These are phyloP conservation scores for Allygus modestus DNA, from an alignment of 2,888 invertebrate genomes.

Conservation along the genomic window DNA sequence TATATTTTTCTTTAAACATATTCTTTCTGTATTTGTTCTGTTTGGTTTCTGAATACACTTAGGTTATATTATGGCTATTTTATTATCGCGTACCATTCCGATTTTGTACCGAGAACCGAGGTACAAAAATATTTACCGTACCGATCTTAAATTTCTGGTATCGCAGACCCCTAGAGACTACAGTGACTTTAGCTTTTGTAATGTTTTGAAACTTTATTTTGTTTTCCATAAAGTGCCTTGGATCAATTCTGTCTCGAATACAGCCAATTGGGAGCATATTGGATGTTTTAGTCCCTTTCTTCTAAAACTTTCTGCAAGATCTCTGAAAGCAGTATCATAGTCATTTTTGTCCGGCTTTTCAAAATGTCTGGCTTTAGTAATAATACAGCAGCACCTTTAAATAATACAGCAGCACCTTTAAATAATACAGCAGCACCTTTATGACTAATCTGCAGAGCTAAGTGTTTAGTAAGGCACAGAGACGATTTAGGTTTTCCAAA, in stretches of 20 bases:
- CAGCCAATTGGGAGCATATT: conserved; percentile 37
- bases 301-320: conserved; percentile 10
- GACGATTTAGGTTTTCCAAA: conserved; percentile 25
- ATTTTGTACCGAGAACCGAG: no score
- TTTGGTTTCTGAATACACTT: no score
- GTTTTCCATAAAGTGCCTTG: conserved; percentile 13
- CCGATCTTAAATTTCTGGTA: conserved; percentile 19
- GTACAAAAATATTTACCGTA: no score
- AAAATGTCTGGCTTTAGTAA: conserved; percentile 32
- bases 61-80: no score
- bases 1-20: no score
- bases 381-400: no score
- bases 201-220: background rate
- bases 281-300: conserved; percentile 20
- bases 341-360: conserved; percentile 14
- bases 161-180: background rate
- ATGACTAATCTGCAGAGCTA: background rate
- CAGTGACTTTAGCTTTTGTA: conserved; percentile 19
- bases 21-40: no score
- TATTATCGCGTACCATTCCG: no score
- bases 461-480: background rate
- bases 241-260: conserved; percentile 15
- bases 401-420: no score
- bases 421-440: conserved; percentile 34
- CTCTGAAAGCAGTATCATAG: conserved; percentile 37